Percentiles rank a stretch among this genome's conserved stretches.
phyloP scores from a whole-genome alignment of 2,113 vertebrate species.

The Pollimyrus isidori region DNA sequence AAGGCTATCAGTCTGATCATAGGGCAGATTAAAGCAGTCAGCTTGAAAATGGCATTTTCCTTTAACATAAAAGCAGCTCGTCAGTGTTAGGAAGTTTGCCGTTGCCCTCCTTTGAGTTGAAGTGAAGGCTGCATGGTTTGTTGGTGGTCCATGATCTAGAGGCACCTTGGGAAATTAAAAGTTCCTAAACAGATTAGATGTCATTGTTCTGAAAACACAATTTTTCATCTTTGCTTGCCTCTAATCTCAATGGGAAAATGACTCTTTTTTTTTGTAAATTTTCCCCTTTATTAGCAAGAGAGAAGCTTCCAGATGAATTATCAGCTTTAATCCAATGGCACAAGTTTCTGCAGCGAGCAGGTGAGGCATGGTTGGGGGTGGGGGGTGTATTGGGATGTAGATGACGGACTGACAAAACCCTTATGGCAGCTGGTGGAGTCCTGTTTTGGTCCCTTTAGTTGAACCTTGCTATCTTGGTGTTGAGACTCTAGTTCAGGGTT shows the following conservation, averaged over 20 bases:
- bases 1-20: slow-evolving; percentile 36
- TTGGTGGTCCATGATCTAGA: slow-evolving; percentile 46
- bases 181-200: slow-evolving; percentile 67
- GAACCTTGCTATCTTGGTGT: neutral
- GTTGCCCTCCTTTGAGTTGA: slow-evolving; percentile 6
- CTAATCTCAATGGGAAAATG: slow-evolving; percentile 46
- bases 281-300: slow-evolving; percentile 11
- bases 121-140: slow-evolving; percentile 17
- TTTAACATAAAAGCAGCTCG: slow-evolving; percentile 24
- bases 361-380: no score
- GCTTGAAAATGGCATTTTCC: slow-evolving; percentile 39
- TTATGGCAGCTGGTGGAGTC: slow-evolving; percentile 21
- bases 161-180: slow-evolving; percentile 67
- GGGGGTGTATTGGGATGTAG: no score
- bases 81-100: neutral
- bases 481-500: neutral
- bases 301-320: slow-evolving; percentile 33
- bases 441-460: neutral
- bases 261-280: neutral
- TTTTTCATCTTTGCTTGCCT: slow-evolving; percentile 63
- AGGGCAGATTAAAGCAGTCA: slow-evolving; percentile 37
- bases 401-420: neutral
- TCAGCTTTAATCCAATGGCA: slow-evolving; percentile 54
- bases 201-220: slow-evolving; percentile 57
- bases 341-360: slow-evolving; percentile 52